These are phyloP conservation scores for Polymixis lichenea DNA, from an alignment of 2,888 invertebrate species.

Conservation along the genomic window DNA sequence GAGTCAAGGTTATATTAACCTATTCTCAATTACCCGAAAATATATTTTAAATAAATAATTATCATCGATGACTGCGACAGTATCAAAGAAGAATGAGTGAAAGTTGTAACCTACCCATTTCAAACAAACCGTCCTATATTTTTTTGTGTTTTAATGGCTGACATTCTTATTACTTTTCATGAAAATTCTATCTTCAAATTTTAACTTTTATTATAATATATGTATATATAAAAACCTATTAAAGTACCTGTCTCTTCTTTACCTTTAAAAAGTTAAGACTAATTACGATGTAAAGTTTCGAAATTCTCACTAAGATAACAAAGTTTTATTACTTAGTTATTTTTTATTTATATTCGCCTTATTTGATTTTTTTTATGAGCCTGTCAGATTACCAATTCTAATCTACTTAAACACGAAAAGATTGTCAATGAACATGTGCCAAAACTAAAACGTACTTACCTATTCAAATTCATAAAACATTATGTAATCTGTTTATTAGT, in stretches of 20 bases:
- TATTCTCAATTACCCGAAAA: background rate
- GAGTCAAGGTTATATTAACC: background rate
- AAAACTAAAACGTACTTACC: background rate
- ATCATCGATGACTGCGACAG: background rate
- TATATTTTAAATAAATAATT: too few species aligned
- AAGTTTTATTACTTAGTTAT: constrained; percentile 25
- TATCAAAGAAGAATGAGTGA: background rate
- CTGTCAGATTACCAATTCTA: constrained; percentile 16
- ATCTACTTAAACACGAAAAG: background rate
- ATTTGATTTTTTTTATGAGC: background rate
- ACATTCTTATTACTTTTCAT: constrained; percentile 18
- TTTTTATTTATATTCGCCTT: background rate
- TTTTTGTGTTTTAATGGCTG: background rate
- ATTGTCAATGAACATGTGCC: background rate
- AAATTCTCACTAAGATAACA: constrained; percentile 1
- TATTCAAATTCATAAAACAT: background rate
- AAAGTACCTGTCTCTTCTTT: constrained; percentile 11
- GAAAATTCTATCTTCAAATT: too few species aligned
- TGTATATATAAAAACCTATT: too few species aligned
- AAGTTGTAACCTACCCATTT: background rate
- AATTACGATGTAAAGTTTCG: constrained; percentile 42
- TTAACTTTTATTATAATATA: too few species aligned
- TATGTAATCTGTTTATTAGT: constrained; percentile 22
- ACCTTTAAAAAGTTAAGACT: constrained; percentile 15
- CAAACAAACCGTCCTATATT: background rate